These are phyloP conservation scores for Cryptosula pallasiana DNA, from an alignment of 2,888 invertebrate genomes.

Conservation along the genomic window DNA sequence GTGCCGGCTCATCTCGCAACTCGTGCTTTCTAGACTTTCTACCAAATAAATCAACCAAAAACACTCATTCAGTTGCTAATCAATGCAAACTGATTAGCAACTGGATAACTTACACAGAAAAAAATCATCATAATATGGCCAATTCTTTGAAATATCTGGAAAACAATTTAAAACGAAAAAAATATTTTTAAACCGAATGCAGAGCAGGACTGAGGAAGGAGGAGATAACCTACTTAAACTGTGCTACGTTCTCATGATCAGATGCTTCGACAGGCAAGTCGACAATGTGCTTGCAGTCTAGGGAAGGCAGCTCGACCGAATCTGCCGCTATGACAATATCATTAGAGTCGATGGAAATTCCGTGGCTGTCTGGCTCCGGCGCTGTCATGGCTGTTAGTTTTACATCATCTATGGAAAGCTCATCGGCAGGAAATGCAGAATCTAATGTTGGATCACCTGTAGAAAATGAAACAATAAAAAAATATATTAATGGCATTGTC, in stretches of 20 bases:
- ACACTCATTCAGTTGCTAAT: too few species aligned
- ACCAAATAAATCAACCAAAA: too few species aligned
- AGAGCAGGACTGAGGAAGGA: not conserved
- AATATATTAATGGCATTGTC: too few species aligned
- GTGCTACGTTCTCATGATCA: slow-evolving; percentile 10
- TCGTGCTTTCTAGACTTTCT: slow-evolving; percentile 18
- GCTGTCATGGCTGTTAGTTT: not conserved
- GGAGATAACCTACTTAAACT: not conserved
- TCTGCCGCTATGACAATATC: not conserved
- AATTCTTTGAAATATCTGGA: too few species aligned
- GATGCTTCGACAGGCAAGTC: not conserved
- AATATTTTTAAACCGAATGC: too few species aligned
- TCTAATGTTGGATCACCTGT: slow-evolving; percentile 1
- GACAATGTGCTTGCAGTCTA: not conserved
- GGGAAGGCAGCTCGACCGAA: not conserved
- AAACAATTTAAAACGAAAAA: too few species aligned
- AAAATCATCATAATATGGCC: too few species aligned
- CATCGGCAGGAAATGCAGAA: slow-evolving; percentile 1
- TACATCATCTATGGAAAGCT: not conserved
- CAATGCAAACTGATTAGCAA: too few species aligned
- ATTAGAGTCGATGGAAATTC: not conserved
- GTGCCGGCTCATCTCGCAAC: slow-evolving; percentile 59
- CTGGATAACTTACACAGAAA: too few species aligned
- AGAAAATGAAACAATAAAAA: too few species aligned
- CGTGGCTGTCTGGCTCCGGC: not conserved